A percentile compares a stretch with the other conserved stretches of the same genome.
Evolutionary conservation across 2,797 vertebrate genomes (phyloP).

Genomic region (Crocidura indochinensis): DNA sequence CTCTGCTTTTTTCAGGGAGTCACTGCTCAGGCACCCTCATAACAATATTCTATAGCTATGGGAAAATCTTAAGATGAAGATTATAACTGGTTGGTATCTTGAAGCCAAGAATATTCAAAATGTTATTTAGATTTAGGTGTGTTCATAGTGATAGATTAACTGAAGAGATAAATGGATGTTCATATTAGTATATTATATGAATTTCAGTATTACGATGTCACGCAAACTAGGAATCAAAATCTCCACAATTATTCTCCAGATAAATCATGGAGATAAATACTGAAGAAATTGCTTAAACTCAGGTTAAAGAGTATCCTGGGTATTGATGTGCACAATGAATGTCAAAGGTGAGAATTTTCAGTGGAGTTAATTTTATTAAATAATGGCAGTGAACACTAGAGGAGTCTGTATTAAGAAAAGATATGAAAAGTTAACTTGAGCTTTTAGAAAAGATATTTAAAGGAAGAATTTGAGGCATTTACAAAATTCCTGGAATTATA

Average conservation of each 20-base stretch:
- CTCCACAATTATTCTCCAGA: not conserved
- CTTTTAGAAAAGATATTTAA: not conserved
- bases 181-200: not conserved
- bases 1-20: too few relatives aligned
- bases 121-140: constrained; percentile 25
- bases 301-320: not conserved
- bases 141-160: constrained; percentile 44
- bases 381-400: not conserved
- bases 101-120: not conserved
- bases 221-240: not conserved
- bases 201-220: not conserved
- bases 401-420: not conserved
- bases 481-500: not conserved
- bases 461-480: not conserved
- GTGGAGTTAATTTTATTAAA: not conserved
- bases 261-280: constrained; percentile 12
- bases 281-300: not conserved
- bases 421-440: not conserved
- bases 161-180: not conserved
- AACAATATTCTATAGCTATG: not conserved
- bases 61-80: not conserved
- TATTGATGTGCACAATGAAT: not conserved
- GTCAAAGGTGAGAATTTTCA: not conserved
- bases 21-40: not conserved
- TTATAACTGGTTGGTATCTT: not conserved